Evolutionary conservation across 1,140 invertebrate genomes (phyloP), one percentile per base, ranked within the genome.

Genomic region (Halyomorpha halys): DNA sequence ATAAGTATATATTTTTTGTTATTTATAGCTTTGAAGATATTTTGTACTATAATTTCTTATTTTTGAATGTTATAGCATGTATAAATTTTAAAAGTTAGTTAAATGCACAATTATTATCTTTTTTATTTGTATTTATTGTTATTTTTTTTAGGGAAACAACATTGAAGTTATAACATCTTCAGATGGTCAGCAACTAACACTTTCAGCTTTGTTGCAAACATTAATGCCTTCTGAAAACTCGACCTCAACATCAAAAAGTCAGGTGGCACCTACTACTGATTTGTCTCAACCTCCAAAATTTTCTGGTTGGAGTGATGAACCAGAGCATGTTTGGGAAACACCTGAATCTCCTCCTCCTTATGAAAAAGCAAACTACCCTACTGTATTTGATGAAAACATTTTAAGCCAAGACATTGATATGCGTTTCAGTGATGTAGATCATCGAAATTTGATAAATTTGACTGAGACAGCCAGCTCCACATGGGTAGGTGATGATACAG

Each of bases 361-460:
- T 66, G 84, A 85, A 67, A 83, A 84, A 70, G 27, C 74, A 53
- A 74, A 75, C 62, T 78, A 78, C 59, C 59, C 64, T 69, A 69
- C 13, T 74, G 75, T 66, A 79, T 84, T 66, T 84, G 85, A 65
- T 77, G 80, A 68, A 30, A n/a, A n/a, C 15, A 44, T 49, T 21
- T 47, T 19, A 18, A 14, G 49, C 23, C 45, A 63, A 54, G 67
- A 67, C 59, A 63, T 64, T n/a, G 71, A 72, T 63, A 63, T 70
- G 56, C 66, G 70, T 23, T 39, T 68, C 3, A 19, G 62, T 34
- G 87, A 90, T 73, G 85, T 90, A 19, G 87, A 90, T 75, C 87
- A 91, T 71, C 79, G 87, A 67, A 91, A 91, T 76, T 72, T 91
- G n/a, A 91, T 91, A 69, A 86, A 86, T 68, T 73, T 91, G 5